phyloP scores from a whole-genome alignment of 1,140 invertebrate genomes.

The Anastrepha ludens region DNA sequence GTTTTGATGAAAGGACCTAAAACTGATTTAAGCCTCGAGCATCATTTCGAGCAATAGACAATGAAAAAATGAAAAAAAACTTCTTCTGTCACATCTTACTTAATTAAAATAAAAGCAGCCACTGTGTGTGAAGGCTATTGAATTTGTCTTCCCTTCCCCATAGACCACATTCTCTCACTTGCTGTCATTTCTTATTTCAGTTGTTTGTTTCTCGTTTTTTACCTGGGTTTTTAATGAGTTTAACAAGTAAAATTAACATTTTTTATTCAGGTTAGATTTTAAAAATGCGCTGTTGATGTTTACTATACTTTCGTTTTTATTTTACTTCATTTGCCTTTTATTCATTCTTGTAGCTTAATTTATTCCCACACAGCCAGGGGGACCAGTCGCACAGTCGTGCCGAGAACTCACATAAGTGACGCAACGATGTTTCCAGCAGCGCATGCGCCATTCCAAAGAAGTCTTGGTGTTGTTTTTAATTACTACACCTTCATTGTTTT shows the following conservation, averaged over 20 bases:
- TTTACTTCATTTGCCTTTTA: constrained; percentile 13
- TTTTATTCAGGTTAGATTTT: not conserved
- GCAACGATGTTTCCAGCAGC: not conserved
- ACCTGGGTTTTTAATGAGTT: constrained; percentile 33
- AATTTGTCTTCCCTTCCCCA: not conserved
- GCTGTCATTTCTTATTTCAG: not conserved
- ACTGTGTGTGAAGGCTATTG: not conserved
- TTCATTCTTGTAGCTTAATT: constrained; percentile 49
- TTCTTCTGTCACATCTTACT: too few species aligned
- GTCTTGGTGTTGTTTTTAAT: not conserved
- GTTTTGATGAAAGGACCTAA: too few species aligned
- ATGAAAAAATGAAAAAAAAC: too few species aligned
- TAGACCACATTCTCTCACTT: not conserved
- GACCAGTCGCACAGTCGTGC: not conserved
- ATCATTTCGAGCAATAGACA: too few species aligned
- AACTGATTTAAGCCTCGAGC: too few species aligned
- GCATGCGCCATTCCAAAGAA: not conserved
- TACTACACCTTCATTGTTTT: not conserved
- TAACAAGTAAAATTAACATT: constrained; percentile 45
- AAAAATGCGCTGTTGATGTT: not conserved
- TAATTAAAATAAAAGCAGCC: not conserved
- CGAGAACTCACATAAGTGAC: not conserved
- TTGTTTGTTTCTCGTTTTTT: not conserved
- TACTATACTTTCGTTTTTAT: constrained; percentile 16
- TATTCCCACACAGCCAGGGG: constrained; percentile 49